Conservation (phyloP, 2,888 invertebrate species). For the Idaea aversata region DNA sequence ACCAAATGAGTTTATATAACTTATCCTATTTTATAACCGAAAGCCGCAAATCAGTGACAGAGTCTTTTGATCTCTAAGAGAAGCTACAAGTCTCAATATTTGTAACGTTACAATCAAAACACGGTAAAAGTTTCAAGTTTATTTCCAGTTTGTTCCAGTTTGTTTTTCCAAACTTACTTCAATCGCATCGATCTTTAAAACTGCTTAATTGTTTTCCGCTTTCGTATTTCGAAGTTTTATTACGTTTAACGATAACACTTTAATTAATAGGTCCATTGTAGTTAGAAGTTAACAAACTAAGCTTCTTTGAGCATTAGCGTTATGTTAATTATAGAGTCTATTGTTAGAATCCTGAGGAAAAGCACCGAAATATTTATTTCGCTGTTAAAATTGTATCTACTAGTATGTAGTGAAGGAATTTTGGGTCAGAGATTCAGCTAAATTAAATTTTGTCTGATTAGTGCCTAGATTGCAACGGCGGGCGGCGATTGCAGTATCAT, state of each 20-base stretch:
- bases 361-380: background rate
- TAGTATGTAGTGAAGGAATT: too few species aligned
- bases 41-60: background rate
- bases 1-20: background rate
- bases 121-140: background rate
- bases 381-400: background rate
- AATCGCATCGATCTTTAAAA: slow-evolving; percentile 1
- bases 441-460: too few species aligned
- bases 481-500: too few species aligned
- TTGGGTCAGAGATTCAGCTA: too few species aligned
- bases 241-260: background rate
- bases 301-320: background rate
- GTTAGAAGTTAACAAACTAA: background rate
- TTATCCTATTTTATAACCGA: background rate
- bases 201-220: slow-evolving; percentile 20
- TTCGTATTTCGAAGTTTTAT: slow-evolving; percentile 18
- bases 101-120: background rate
- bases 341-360: background rate
- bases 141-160: background rate
- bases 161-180: background rate
- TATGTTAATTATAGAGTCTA: background rate
- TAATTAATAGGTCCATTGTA: background rate
- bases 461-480: too few species aligned
- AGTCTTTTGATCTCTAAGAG: background rate
- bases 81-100: background rate